A percentile compares a stretch with the other conserved stretches of the same genome.
These are phyloP conservation scores for Adelges cooleyi DNA, from an alignment of 1,140 invertebrate genomes.

Conservation along the genomic window DNA sequence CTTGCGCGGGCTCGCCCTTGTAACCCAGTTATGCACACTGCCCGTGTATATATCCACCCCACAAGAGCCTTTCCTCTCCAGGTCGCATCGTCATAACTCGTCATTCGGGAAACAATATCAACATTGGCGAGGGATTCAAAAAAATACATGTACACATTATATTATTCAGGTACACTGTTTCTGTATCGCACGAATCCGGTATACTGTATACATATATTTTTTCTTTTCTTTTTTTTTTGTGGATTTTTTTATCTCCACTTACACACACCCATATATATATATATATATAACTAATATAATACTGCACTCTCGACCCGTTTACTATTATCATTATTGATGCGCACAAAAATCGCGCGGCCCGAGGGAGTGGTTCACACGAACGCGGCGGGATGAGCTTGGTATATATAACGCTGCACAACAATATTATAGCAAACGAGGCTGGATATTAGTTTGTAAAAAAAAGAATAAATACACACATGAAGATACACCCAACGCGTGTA, in stretches of 20 bases:
- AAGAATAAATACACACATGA: neutral
- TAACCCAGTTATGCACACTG: constrained; percentile 6
- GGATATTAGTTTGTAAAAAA: neutral
- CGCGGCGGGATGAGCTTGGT: neutral
- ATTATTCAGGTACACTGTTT: no score
- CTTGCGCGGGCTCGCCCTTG: neutral
- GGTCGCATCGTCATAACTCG: neutral
- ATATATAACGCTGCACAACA: no score
- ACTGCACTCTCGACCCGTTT: no score
- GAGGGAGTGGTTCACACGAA: constrained; percentile 28
- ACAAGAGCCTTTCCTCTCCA: no score
- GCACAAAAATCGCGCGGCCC: neutral
- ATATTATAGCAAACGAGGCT: no score
- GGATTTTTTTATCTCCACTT: no score
- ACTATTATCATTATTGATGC: neutral
- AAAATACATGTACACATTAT: no score
- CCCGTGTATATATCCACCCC: neutral
- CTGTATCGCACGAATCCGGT: no score
- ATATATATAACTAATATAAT: no score
- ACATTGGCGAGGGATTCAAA: neutral
- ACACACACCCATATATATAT: no score
- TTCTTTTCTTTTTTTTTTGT: no score
- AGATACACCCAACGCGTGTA: neutral
- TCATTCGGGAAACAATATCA: constrained; percentile 5
- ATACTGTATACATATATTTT: no score